Evolutionary conservation across 2,797 vertebrate genomes (phyloP).

Genomic region (Sebastes minor): DNA sequence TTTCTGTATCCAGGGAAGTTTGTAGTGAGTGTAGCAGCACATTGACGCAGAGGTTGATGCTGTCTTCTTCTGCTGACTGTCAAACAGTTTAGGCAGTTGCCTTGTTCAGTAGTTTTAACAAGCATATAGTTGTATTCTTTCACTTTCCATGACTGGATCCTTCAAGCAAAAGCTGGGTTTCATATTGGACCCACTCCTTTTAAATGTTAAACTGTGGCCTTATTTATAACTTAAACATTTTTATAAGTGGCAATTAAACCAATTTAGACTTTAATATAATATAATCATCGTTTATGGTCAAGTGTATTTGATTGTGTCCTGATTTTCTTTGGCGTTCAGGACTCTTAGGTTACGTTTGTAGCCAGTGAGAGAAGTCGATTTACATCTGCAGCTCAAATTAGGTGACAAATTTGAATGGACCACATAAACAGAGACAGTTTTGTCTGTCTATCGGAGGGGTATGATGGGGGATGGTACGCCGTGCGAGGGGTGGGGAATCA

Average conservation of each 20-base stretch:
- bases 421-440: constrained; percentile 29
- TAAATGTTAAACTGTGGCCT: background rate
- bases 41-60: background rate
- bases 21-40: background rate
- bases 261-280: background rate
- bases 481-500: constrained; percentile 42
- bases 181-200: background rate
- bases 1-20: background rate
- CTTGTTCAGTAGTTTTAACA: too few relatives aligned
- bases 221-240: background rate
- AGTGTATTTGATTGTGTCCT: background rate
- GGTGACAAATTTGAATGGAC: background rate
- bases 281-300: background rate
- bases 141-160: background rate
- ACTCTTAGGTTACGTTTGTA: background rate
- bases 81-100: too few relatives aligned
- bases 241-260: background rate
- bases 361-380: background rate
- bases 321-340: background rate
- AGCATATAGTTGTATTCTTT: background rate
- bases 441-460: background rate
- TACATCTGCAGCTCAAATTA: background rate
- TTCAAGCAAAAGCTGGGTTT: background rate
- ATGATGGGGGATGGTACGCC: constrained; percentile 64
- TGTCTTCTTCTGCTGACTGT: background rate